Evolutionary conservation across 2,888 invertebrate species (phyloP).

Genomic region (Aquatica leii): DNA sequence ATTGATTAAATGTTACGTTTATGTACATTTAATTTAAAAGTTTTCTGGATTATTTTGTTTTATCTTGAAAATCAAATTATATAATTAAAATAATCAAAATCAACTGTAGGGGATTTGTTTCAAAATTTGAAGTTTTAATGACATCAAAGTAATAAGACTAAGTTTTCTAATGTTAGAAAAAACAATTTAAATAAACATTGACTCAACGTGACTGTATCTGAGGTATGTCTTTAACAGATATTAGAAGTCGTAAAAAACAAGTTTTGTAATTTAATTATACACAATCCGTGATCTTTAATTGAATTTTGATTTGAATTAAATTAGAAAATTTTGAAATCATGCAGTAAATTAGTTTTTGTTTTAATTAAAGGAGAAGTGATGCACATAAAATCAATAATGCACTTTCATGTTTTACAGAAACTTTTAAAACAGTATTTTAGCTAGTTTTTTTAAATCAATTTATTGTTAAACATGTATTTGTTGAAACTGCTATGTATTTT

Average conservation of each 20-base stretch:
- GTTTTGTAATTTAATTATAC: conserved; percentile 14
- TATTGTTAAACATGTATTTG: too few relatives aligned
- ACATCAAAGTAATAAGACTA: conserved; percentile 10
- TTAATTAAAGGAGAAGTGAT: conserved; percentile 23
- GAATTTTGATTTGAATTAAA: conserved; percentile 15
- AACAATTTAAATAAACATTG: conserved; percentile 27
- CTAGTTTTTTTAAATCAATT: too few relatives aligned
- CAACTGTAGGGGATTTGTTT: neutral
- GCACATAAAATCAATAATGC: neutral
- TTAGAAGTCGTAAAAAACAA: conserved; percentile 1
- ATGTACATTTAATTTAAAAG: too few relatives aligned
- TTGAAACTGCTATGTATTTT: too few relatives aligned
- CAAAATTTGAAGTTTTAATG: conserved; percentile 7
- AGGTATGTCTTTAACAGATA: neutral
- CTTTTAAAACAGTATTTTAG: too few relatives aligned
- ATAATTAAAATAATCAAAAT: too few relatives aligned
- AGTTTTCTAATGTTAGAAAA: conserved; percentile 20
- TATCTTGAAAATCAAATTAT: too few relatives aligned
- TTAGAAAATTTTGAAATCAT: conserved; percentile 31
- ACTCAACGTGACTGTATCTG: conserved; percentile 32
- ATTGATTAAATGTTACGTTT: too few relatives aligned
- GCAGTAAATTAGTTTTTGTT: conserved; percentile 31
- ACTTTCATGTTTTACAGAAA: too few relatives aligned
- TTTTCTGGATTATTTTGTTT: too few relatives aligned
- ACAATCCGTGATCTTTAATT: neutral